Percentiles rank a stretch among this genome's conserved stretches.
Conservation (phyloP, 2,888 invertebrate species). For the Lapara coniferarum region DNA sequence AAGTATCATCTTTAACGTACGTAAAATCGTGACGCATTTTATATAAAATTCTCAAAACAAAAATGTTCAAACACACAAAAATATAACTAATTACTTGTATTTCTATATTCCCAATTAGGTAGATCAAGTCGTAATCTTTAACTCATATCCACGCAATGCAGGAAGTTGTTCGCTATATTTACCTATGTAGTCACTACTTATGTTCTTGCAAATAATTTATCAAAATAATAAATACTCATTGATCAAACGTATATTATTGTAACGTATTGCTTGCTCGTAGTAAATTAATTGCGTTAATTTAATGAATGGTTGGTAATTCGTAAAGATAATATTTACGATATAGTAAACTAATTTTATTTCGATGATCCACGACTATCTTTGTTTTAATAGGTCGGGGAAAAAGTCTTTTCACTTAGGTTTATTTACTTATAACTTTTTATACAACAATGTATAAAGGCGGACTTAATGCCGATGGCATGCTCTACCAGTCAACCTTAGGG, state of each 20-base stretch:
- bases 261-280: conserved; percentile 40
- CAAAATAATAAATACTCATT: conserved; percentile 23
- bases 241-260: conserved; percentile 32
- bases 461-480: no score
- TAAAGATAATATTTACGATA: not conserved
- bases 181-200: not conserved
- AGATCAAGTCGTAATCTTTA: not conserved
- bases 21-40: no score
- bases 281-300: conserved; percentile 39
- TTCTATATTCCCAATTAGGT: not conserved
- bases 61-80: no score
- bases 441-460: no score
- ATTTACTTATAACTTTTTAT: no score
- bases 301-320: conserved; percentile 28
- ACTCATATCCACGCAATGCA: not conserved
- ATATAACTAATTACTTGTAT: not conserved
- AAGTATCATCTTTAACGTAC: no score
- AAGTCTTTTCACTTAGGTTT: no score
- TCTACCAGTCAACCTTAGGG: no score
- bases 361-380: no score
- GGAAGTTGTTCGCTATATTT: not conserved
- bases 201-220: conserved; percentile 17
- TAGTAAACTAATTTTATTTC: not conserved
- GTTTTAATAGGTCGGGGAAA: no score
- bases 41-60: no score